Evolutionary conservation across 2,113 vertebrate genomes (phyloP), one percentile per base, ranked within the genome.

Genomic region (Thymallus thymallus): DNA sequence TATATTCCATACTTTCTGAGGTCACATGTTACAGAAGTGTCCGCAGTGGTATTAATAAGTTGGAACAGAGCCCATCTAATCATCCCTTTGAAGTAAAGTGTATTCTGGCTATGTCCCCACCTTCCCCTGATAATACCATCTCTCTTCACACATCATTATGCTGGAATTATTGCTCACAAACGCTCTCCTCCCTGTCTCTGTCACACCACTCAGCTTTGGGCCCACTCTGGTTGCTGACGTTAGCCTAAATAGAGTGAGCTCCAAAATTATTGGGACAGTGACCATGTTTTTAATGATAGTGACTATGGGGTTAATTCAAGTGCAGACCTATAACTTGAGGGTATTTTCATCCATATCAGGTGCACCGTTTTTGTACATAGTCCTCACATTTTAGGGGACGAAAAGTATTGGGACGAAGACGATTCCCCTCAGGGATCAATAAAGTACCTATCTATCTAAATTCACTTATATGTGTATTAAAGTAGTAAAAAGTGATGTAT

Each of bases 91-190:
- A 69, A 69, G 41, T 88, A 83, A 85, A 85, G 84, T 84, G 65
- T 60, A 76, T 80, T 78, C 76, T 64, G 74, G 73, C 65, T 77
- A 74, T 74, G 79, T 20, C 67, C 20, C 65, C 85, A 85, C 83
- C 78, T 62, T 75, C 69, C 20, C 18, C 65, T 65, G 24, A 79
- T 73, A 18, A 13, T 55, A 51, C 68, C 22, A 41, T 69, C 13
- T 69, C 45, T 26, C 67, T 84, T 86, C 81, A 82, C 79, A 87
- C 77, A 84, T 85, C 85, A 87, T 86, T 87, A 86, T 82, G 74
- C 81, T 77, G 69, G 80, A 84, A 79, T 83, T 84, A 90, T 84
- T 82, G 84, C 76, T 85, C 73, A 69, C 74, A 65, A 66, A 62
- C 20, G 68, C 35, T 41, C 58, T 80, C 76, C 82, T 82, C 56